These are phyloP conservation scores for Asarcornis scutulata DNA, from an alignment of 2,113 vertebrate genomes.

Conservation along the genomic window DNA sequence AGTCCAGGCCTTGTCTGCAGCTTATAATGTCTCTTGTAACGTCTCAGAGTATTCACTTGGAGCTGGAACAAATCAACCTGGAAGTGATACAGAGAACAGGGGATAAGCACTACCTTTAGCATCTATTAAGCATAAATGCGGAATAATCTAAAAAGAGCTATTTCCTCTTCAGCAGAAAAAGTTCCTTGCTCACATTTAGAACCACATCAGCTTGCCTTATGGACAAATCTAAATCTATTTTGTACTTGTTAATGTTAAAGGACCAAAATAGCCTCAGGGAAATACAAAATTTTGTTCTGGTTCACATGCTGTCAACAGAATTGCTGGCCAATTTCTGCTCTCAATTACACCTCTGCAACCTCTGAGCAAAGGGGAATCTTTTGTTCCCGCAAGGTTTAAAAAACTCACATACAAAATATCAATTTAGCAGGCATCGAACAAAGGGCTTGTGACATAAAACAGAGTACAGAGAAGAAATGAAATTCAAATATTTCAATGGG, in stretches of 20 bases:
- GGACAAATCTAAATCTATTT: constrained; percentile 23
- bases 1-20: constrained; percentile 96
- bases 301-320: constrained; percentile 60
- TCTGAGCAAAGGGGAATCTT: constrained; percentile 48
- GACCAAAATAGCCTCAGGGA: constrained; percentile 46
- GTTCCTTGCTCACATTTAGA: background rate
- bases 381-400: constrained; percentile 58
- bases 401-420: constrained; percentile 45
- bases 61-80: constrained; percentile 98
- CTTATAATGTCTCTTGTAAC: constrained; percentile 98
- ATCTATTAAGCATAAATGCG: background rate
- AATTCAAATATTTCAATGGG: constrained; percentile 43
- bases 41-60: constrained; percentile 95
- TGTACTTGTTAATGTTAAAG: constrained; percentile 35
- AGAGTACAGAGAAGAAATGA: constrained; percentile 30
- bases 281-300: constrained; percentile 58
- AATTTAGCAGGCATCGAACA: constrained; percentile 44
- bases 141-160: background rate
- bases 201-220: background rate
- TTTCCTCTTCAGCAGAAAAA: background rate
- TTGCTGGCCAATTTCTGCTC: constrained; percentile 60
- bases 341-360: constrained; percentile 62
- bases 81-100: constrained; percentile 8
- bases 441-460: constrained; percentile 50
- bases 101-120: background rate